A percentile compares a stretch with the other conserved stretches of the same genome.
phyloP scores from a whole-genome alignment of 2,797 vertebrate species.

The Anguilla obscura region DNA sequence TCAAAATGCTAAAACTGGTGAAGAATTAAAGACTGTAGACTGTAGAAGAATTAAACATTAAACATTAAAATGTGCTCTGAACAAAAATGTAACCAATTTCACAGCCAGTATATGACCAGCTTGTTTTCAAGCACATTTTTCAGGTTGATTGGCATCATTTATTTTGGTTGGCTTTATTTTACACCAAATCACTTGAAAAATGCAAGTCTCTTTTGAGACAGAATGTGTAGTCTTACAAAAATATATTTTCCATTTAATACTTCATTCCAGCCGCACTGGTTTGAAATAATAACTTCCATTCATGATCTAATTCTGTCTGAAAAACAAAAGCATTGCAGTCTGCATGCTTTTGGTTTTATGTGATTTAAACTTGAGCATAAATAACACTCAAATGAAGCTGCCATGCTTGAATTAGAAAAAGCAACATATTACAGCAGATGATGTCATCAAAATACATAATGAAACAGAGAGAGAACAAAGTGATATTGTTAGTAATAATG shows the following conservation, averaged over 20 bases:
- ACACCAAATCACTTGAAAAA: not conserved
- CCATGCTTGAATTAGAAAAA: constrained; percentile 32
- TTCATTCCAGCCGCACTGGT: constrained; percentile 20
- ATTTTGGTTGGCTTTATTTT: constrained; percentile 5
- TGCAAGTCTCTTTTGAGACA: not conserved
- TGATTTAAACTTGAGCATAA: constrained; percentile 33
- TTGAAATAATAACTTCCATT: constrained; percentile 28
- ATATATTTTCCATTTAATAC: constrained; percentile 29
- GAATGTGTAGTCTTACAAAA: constrained; percentile 9
- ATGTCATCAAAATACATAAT: constrained; percentile 34
- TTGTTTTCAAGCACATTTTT: not conserved
- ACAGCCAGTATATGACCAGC: not conserved
- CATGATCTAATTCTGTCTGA: constrained; percentile 23
- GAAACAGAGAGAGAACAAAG: constrained; percentile 7
- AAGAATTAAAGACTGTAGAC: not conserved
- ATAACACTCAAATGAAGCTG: constrained; percentile 34
- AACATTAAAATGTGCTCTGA: not conserved
- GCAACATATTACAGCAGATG: constrained; percentile 36
- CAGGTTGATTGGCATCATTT: not conserved
- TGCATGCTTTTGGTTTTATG: constrained; percentile 29
- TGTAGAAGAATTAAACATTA: not conserved
- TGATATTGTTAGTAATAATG: constrained; percentile 33
- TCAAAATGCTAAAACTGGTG: not conserved
- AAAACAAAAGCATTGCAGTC: constrained; percentile 27
- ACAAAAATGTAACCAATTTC: not conserved